Evolutionary conservation across 2,113 vertebrate species (phyloP).

Genomic region (Istiophorus platypterus): DNA sequence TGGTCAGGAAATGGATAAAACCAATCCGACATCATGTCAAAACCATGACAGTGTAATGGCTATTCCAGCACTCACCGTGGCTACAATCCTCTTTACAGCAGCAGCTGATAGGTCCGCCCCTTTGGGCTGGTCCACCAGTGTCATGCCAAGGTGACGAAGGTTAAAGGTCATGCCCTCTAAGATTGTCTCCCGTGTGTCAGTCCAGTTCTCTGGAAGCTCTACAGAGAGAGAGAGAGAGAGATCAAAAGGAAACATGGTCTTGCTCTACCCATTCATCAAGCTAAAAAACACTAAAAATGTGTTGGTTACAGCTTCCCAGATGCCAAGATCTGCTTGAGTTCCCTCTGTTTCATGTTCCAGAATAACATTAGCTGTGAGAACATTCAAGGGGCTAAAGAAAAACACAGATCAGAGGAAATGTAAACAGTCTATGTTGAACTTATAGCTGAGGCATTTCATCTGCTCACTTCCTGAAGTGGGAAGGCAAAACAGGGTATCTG

Average conservation of each 20-base stretch:
- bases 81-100: conserved; percentile 93
- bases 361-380: conserved; percentile 26
- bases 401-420: conserved; percentile 47
- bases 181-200: conserved; percentile 93
- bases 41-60: background rate
- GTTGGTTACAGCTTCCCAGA: conserved; percentile 8
- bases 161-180: conserved; percentile 95
- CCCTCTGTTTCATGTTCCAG: conserved; percentile 22
- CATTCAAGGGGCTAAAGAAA: conserved; percentile 31
- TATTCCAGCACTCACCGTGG: conserved; percentile 85
- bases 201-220: conserved; percentile 98
- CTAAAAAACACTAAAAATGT: conserved; percentile 26
- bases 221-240: background rate
- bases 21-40: too few relatives aligned
- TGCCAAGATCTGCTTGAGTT: background rate
- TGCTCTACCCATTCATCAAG: background rate
- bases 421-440: conserved; percentile 56
- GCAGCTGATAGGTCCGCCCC: conserved; percentile 92
- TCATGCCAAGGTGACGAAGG: conserved; percentile 96
- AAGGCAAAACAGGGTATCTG: conserved; percentile 53
- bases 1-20: background rate
- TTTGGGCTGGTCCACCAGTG: conserved; percentile 95
- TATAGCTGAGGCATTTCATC: conserved; percentile 43
- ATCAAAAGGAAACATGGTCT: conserved; percentile 4
- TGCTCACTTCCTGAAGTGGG: conserved; percentile 26